phyloP scores from a whole-genome alignment of 2,888 invertebrate species.

The Leptopterna dolabrata region DNA sequence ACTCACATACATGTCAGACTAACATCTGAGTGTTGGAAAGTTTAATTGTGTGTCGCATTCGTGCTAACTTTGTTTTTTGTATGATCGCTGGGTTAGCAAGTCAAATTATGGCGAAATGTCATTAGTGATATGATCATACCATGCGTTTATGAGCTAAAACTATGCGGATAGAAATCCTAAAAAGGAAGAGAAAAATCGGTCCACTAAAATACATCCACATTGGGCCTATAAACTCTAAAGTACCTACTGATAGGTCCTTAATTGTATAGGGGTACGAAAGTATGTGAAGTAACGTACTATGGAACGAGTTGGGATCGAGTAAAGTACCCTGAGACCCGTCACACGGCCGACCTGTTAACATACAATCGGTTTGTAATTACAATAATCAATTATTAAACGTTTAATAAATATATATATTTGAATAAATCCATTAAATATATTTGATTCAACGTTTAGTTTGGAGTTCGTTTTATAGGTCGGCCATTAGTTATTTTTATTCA shows the following conservation, averaged over 20 bases:
- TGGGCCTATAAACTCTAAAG: too few relatives aligned
- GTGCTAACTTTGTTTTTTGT: too few relatives aligned
- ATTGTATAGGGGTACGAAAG: not conserved
- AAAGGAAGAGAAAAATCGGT: too few relatives aligned
- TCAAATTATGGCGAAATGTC: too few relatives aligned
- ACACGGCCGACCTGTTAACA: conserved; percentile 46
- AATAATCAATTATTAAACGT: not conserved
- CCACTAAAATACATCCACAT: too few relatives aligned
- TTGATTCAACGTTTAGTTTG: not conserved
- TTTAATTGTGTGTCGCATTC: too few relatives aligned
- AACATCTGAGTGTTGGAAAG: too few relatives aligned
- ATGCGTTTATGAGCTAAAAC: too few relatives aligned
- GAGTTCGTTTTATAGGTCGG: not conserved
- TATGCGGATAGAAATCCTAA: too few relatives aligned
- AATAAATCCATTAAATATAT: not conserved
- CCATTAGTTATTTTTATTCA: not conserved
- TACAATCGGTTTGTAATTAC: conserved; percentile 50
- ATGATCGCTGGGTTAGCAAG: too few relatives aligned
- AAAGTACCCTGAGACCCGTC: conserved; percentile 48
- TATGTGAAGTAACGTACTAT: conserved; percentile 42
- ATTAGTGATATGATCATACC: too few relatives aligned
- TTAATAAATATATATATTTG: not conserved
- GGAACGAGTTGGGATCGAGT: conserved; percentile 44
- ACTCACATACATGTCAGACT: too few relatives aligned
- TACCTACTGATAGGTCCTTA: not conserved